Base-by-base conservation (phyloP, 2,888 invertebrate genomes). In the Lepidochrysops patricia region DNA sequence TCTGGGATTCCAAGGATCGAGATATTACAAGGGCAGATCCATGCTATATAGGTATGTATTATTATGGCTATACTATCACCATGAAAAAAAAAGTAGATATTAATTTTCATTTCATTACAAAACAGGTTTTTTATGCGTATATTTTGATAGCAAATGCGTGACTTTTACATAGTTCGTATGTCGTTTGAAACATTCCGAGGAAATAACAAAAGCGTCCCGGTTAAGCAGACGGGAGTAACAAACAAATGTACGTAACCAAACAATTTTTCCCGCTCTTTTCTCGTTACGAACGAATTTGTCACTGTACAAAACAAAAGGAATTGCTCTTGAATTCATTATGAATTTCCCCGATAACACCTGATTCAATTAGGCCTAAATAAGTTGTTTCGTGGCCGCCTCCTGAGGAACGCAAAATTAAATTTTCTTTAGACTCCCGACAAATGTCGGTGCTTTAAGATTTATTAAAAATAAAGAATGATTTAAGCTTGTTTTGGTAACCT, bases 331-430 rank as follows among this genome's bases (percentile, higher is more conserved):
- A 68, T 69, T 69, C 66, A 69, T 70, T 68, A 68, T 57, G 64
- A 66, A 64, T 63, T 66, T 70, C 60, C 61, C 64, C 67, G 64
- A 67, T 69, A 70, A 69, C 70, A 70, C 70, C 69, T 67, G 68
- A 70, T 70, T 70, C 67, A 69, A 70, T 70, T 69, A 70, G 64
- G 60, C 61, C 65, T 65, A 65, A 68, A 66, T 66, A 67, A 67
- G 66, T 66, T 67, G 64, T 64, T 62, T 25, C 54, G 62, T 54
- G 60, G 60, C 57, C 62, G 66, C 57, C 60, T 60, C 34, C 61
- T 58, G 60, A 62, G 65, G 63, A 65, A 62, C 54, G 62, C 64
- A 63, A 66, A 68, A 67, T 68, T 70, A 67, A 68, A 68, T 68
- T 68, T 67, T 64, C 63, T 66, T 67, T 62, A 63, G 64, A 66